These are phyloP conservation scores for Brenthis daphne DNA, from an alignment of 2,888 invertebrate genomes.

Conservation along the genomic window DNA sequence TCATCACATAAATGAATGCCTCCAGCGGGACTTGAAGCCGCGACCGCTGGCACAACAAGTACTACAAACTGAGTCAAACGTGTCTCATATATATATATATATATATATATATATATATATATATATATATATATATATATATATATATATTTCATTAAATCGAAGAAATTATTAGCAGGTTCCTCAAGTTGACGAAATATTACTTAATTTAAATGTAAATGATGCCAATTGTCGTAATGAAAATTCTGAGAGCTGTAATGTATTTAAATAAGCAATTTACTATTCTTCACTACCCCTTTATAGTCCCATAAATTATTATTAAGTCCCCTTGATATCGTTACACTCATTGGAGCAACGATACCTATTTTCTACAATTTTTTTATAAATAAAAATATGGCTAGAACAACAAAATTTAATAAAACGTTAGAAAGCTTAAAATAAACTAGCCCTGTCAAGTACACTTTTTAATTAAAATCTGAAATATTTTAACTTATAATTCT, in stretches of 20 bases:
- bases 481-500: no score
- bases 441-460: neutral
- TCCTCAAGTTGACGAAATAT: neutral
- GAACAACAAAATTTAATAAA: no score
- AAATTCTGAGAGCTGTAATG: slow-evolving; percentile 14
- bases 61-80: no score
- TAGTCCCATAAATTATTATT: slow-evolving; percentile 16
- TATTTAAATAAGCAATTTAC: slow-evolving; percentile 31
- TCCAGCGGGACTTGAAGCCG: no score
- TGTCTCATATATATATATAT: no score
- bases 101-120: no score
- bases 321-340: neutral
- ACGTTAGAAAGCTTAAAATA: neutral
- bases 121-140: no score
- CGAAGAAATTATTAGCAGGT: no score
- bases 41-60: no score
- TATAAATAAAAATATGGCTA: neutral
- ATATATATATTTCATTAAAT: no score
- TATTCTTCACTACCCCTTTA: slow-evolving; percentile 17
- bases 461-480: no score
- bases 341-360: neutral
- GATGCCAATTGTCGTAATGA: slow-evolving; percentile 14
- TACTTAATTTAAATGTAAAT: slow-evolving; percentile 22
- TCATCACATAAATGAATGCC: no score
- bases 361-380: slow-evolving; percentile 4